A percentile compares a stretch with the other conserved stretches of the same genome.
phyloP scores from a whole-genome alignment of 2,888 invertebrate species.

The Drosophila niveifrons region DNA sequence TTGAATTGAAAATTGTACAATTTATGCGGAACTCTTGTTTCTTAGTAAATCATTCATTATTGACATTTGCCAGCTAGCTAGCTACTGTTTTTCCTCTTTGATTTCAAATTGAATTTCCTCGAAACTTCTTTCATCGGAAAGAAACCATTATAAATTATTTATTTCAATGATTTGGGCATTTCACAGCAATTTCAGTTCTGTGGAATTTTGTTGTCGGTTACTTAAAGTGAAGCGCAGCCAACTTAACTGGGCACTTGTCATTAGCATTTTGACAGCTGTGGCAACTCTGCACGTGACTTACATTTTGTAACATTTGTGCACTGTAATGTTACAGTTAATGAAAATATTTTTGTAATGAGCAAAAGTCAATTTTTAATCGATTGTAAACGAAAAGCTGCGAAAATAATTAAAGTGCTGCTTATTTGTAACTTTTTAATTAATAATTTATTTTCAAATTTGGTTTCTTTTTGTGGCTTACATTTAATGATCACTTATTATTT shows the following conservation, averaged over 20 bases:
- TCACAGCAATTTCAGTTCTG: not conserved
- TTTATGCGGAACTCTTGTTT: conserved; percentile 18
- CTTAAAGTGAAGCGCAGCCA: conserved; percentile 1
- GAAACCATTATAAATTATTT: conserved; percentile 1
- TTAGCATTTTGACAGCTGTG: no score
- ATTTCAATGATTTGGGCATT: not conserved
- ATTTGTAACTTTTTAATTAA: no score
- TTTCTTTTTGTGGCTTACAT: no score
- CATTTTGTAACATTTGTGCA: no score
- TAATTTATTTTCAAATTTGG: no score
- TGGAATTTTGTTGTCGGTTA: not conserved
- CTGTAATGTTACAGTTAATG: no score
- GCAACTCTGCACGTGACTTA: no score
- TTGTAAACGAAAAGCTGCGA: no score
- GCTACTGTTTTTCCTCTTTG: conserved; percentile 2
- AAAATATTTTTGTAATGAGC: no score
- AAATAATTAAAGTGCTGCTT: no score
- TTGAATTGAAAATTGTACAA: not conserved
- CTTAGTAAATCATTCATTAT: conserved; percentile 14
- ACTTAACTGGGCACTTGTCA: not conserved
- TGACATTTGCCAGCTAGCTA: conserved; percentile 1
- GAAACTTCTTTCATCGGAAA: conserved; percentile 1
- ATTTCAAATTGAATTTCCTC: conserved; percentile 2
- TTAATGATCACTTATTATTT: no score
- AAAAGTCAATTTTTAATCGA: no score